phyloP scores from a whole-genome alignment of 2,888 invertebrate genomes.

The Meiosimyza platycephala region DNA sequence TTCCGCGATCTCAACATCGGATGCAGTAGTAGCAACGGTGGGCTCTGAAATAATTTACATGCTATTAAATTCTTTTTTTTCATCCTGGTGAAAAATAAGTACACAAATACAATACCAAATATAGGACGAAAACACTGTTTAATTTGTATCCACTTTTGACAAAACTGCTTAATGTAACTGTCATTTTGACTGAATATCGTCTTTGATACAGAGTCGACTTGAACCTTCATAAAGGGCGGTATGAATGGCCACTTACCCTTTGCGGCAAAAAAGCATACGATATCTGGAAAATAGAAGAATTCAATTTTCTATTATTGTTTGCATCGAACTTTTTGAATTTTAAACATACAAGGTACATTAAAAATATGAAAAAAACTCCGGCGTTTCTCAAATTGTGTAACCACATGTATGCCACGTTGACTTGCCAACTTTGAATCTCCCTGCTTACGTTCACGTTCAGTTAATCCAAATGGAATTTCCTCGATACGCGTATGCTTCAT shows the following conservation, averaged over 20 bases:
- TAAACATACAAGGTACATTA: slow-evolving; percentile 61
- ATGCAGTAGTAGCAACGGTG: slow-evolving; percentile 23
- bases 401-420: slow-evolving; percentile 53
- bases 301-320: neutral
- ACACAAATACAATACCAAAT: slow-evolving; percentile 49
- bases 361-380: slow-evolving; percentile 63
- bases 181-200: slow-evolving; percentile 61
- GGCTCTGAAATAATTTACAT: slow-evolving; percentile 31
- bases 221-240: slow-evolving; percentile 62
- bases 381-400: slow-evolving; percentile 57
- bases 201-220: slow-evolving; percentile 60
- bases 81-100: neutral
- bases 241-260: slow-evolving; percentile 67
- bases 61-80: neutral
- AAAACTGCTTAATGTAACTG: slow-evolving; percentile 59
- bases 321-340: neutral
- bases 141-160: slow-evolving; percentile 63
- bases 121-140: slow-evolving; percentile 63
- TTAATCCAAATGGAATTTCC: slow-evolving; percentile 54
- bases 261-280: slow-evolving; percentile 65
- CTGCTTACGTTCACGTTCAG: slow-evolving; percentile 28
- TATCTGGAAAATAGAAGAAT: slow-evolving; percentile 51
- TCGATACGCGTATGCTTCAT: slow-evolving; percentile 56
- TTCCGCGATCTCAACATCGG: slow-evolving; percentile 49
- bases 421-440: slow-evolving; percentile 24